Percentiles rank a stretch among this genome's conserved stretches.
phyloP scores from a whole-genome alignment of 2,797 vertebrate species.

The Micropoecilia bifurca region DNA sequence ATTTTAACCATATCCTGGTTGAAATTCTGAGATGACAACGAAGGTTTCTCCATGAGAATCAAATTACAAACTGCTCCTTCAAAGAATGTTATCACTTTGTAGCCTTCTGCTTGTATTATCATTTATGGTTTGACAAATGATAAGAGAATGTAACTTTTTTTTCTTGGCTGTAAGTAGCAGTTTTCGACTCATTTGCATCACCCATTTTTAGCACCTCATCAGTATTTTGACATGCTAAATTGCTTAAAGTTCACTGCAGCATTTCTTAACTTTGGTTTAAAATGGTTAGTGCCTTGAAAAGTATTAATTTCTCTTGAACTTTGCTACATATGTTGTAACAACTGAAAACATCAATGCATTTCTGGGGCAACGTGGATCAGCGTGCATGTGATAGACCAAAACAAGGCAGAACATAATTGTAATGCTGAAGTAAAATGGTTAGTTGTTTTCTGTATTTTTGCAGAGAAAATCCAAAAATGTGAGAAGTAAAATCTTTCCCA shows the following conservation, averaged over 20 bases:
- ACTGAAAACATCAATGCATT: neutral
- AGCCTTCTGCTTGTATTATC: conserved; percentile 69
- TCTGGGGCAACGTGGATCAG: neutral
- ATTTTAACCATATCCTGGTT: conserved; percentile 83
- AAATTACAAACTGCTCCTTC: conserved; percentile 66
- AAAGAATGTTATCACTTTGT: conserved; percentile 65
- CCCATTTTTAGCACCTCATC: conserved; percentile 73
- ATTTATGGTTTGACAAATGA: conserved; percentile 65
- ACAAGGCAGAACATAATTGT: neutral
- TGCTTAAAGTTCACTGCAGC: conserved; percentile 35
- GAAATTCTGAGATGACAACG: conserved; percentile 84
- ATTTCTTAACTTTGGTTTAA: conserved; percentile 5
- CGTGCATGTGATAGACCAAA: neutral
- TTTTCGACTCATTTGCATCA: conserved; percentile 71
- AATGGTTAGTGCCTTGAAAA: neutral
- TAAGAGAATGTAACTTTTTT: conserved; percentile 32
- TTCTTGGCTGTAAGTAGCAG: conserved; percentile 64
- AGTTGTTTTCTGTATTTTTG: neutral
- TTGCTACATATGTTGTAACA: neutral
- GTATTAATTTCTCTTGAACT: neutral
- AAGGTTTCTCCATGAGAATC: conserved; percentile 73
- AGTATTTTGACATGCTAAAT: conserved; percentile 52
- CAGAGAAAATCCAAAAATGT: neutral
- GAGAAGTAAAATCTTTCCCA: neutral
- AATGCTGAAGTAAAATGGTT: neutral